Conservation (phyloP, 2,113 vertebrate species). For the Manacus vitellinus region DNA sequence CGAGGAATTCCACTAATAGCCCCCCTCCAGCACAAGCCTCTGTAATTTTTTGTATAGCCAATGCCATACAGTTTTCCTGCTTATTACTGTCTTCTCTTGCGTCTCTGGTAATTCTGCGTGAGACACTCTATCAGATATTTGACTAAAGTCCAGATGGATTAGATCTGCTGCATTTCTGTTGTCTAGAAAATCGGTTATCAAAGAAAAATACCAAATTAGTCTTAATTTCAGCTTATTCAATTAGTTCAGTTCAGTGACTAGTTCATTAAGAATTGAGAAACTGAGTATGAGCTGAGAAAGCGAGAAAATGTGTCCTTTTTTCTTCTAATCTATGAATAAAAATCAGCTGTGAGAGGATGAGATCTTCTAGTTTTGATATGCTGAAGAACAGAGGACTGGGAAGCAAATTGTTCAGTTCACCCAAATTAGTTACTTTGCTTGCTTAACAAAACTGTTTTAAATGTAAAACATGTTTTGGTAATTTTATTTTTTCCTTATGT, state of each 20-base stretch:
- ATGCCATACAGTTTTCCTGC: neutral
- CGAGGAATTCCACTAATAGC: conserved; percentile 3
- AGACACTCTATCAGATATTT: neutral
- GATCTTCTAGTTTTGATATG: neutral
- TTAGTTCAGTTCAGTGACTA: conserved; percentile 45
- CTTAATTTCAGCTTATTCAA: conserved; percentile 49
- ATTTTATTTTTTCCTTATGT: neutral
- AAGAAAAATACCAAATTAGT: conserved; percentile 53
- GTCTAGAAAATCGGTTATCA: conserved; percentile 23
- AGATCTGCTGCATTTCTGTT: conserved; percentile 16
- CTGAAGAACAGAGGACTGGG: conserved; percentile 5
- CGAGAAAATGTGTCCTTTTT: conserved; percentile 2
- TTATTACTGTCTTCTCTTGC: neutral
- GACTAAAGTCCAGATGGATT: conserved; percentile 13
- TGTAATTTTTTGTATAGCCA: neutral
- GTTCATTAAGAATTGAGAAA: conserved; percentile 43
- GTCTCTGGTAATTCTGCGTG: neutral
- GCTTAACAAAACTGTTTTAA: conserved; percentile 39
- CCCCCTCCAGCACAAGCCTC: neutral
- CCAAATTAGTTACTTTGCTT: conserved; percentile 5
- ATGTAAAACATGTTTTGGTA: conserved; percentile 38
- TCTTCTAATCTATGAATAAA: conserved; percentile 41
- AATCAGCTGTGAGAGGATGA: conserved; percentile 39
- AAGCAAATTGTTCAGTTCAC: conserved; percentile 34
- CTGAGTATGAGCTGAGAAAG: conserved; percentile 32